Conservation (phyloP, 2,888 invertebrate genomes). For the Platycheirus albimanus region DNA sequence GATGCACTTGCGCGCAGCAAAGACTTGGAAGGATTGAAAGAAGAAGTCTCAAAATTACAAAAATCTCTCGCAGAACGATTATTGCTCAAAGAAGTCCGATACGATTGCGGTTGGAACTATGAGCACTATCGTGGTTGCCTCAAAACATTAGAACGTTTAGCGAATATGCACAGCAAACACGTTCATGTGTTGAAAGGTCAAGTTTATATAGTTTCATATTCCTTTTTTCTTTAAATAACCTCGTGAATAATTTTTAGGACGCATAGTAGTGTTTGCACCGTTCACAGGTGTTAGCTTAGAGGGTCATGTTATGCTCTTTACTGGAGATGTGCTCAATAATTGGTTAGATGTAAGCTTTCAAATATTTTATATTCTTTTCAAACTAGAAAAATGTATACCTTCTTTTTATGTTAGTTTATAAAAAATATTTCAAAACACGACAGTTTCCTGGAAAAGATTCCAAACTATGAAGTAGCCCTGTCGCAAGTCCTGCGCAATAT, state of each 20-base stretch:
- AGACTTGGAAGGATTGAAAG: conserved; percentile 87
- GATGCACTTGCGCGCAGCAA: conserved; percentile 87
- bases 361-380: background rate
- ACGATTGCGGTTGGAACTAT: conserved; percentile 94
- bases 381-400: background rate
- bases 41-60: conserved; percentile 87
- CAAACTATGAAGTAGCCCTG: conserved; percentile 92
- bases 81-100: conserved; percentile 86
- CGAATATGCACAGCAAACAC: conserved; percentile 88
- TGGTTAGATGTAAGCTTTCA: conserved; percentile 92
- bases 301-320: conserved; percentile 94
- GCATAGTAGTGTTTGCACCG: conserved; percentile 92
- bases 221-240: background rate
- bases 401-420: conserved; percentile 85
- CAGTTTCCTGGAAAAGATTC: conserved; percentile 88
- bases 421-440: conserved; percentile 92
- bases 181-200: conserved; percentile 87
- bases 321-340: conserved; percentile 95
- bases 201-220: background rate
- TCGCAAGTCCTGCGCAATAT: conserved; percentile 93
- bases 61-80: conserved; percentile 81
- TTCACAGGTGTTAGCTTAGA: conserved; percentile 96
- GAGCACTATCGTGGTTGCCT: conserved; percentile 95
- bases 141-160: conserved; percentile 90
- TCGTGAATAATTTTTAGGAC: conserved; percentile 83